These are phyloP conservation scores for Ginglymostoma cirratum DNA, from an alignment of 2,113 vertebrate species.

Conservation along the genomic window DNA sequence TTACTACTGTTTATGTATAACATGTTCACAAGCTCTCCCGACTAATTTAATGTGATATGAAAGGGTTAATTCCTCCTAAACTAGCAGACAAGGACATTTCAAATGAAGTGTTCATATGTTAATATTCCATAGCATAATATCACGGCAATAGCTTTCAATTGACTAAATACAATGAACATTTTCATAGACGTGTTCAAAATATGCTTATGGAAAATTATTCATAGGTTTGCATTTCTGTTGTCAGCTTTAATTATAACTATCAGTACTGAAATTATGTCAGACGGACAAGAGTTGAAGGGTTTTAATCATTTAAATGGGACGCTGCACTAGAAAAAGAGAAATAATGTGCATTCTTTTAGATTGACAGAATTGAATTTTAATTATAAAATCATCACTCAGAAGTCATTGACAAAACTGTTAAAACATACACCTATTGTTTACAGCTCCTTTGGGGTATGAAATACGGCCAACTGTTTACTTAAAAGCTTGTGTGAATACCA, in stretches of 20 bases:
- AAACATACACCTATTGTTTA: background rate
- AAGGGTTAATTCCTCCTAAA: background rate
- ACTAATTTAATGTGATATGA: background rate
- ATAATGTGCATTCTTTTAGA: background rate
- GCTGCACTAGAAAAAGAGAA: background rate
- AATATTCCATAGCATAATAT: background rate
- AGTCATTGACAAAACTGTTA: background rate
- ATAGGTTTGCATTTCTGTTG: background rate
- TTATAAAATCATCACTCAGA: background rate
- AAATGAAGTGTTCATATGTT: background rate
- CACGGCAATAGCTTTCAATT: background rate
- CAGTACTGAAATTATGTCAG: background rate
- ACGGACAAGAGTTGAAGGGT: background rate
- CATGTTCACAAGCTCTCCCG: background rate
- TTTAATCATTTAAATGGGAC: background rate
- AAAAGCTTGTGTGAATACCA: background rate
- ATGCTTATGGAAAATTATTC: background rate
- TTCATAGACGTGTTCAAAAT: background rate
- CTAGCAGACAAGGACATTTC: background rate
- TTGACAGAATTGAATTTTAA: background rate
- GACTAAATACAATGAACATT: background rate
- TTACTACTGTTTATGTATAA: background rate
- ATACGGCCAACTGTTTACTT: conserved; percentile 9
- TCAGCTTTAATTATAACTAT: background rate
- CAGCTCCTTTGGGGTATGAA: background rate